phyloP scores from a whole-genome alignment of 2,888 invertebrate genomes.

The Rosalia funebris region DNA sequence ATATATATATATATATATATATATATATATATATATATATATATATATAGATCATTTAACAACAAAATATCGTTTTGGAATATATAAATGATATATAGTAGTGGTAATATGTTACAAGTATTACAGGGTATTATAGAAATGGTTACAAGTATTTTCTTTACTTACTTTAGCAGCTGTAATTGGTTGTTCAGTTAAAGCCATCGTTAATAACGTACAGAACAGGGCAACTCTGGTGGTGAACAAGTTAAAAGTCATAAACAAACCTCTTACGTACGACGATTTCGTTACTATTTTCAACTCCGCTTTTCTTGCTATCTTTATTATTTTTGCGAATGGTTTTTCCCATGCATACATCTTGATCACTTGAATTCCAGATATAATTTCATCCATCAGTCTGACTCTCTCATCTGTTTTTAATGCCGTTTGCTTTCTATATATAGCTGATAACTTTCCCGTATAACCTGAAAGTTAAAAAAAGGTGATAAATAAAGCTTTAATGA shows the following conservation, averaged over 20 bases:
- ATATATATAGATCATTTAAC: no score
- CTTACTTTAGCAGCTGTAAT: constrained; percentile 77
- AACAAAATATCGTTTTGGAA: no score
- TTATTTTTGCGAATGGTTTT: constrained; percentile 73
- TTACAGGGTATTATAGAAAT: no score
- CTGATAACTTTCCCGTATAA: constrained; percentile 73
- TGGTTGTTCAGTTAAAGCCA: constrained; percentile 71
- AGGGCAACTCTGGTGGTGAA: constrained; percentile 85
- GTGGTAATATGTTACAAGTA: no score
- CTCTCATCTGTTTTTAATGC: constrained; percentile 89
- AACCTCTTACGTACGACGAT: constrained; percentile 72
- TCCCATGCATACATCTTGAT: constrained; percentile 83
- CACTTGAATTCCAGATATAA: constrained; percentile 91
- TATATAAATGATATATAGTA: no score
- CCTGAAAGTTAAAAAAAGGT: no score
- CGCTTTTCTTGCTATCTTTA: constrained; percentile 69
- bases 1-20: no score
- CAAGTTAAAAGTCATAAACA: constrained; percentile 80
- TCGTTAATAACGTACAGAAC: constrained; percentile 78
- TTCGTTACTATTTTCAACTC: constrained; percentile 70
- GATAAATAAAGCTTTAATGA: no score
- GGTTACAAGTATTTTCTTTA: no score
- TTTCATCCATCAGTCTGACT: constrained; percentile 93
- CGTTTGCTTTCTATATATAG: constrained; percentile 77
- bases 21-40: no score